These are phyloP conservation scores for Cosmopolites sordidus DNA, from an alignment of 2,888 invertebrate genomes.

Conservation along the genomic window DNA sequence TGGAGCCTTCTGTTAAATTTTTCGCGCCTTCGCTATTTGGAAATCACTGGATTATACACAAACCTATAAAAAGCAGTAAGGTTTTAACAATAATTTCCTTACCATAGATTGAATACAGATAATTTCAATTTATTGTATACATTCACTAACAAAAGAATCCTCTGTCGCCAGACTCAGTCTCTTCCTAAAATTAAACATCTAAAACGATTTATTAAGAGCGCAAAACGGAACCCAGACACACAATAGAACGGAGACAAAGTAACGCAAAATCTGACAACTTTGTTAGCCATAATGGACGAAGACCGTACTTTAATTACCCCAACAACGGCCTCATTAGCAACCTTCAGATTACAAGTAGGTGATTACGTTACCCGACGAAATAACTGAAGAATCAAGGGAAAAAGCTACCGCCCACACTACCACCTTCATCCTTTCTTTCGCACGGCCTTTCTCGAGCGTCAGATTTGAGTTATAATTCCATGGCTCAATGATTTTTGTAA, in stretches of 20 bases:
- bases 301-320: conserved; percentile 40
- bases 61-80: too few relatives aligned
- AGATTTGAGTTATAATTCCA: neutral
- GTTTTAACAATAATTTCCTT: too few relatives aligned
- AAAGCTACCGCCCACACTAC: neutral
- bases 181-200: too few relatives aligned
- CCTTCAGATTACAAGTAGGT: conserved; percentile 39
- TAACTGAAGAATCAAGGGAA: neutral
- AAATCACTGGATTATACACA: too few relatives aligned
- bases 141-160: too few relatives aligned
- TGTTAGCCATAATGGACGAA: conserved; percentile 37
- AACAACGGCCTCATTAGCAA: conserved; percentile 42
- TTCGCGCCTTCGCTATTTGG: too few relatives aligned
- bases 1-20: too few relatives aligned
- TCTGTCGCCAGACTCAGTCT: too few relatives aligned
- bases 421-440: neutral
- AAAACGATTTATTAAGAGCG: neutral
- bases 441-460: neutral
- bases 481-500: neutral
- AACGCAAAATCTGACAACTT: conserved; percentile 38
- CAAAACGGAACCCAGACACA: neutral
- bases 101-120: too few relatives aligned
- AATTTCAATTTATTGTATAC: too few relatives aligned
- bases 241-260: neutral
- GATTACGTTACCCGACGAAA: conserved; percentile 37